phyloP scores from a whole-genome alignment of 2,888 invertebrate species.

The Orthonevra nobilis region DNA sequence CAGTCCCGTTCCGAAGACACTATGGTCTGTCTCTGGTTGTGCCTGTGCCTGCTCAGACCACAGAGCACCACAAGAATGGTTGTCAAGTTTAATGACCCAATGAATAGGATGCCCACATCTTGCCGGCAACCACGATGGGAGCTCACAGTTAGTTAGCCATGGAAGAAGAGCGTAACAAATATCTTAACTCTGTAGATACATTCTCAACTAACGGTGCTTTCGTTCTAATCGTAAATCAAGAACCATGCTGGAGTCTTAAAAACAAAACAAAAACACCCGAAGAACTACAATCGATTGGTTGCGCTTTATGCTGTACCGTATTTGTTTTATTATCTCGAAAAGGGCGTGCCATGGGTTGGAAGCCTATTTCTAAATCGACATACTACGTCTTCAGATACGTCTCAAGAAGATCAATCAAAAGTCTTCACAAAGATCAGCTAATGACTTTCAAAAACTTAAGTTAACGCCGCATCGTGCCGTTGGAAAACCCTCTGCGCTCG shows the following conservation, averaged over 20 bases:
- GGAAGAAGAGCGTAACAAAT: conserved; percentile 24
- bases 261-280: no score
- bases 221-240: conserved; percentile 69
- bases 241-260: conserved; percentile 45
- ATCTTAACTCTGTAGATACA: conserved; percentile 21
- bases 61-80: conserved; percentile 23
- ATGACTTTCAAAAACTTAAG: no score
- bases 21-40: conserved; percentile 36
- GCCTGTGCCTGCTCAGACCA: neutral
- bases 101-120: conserved; percentile 60
- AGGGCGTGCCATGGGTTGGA: no score
- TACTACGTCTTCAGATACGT: no score
- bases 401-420: no score
- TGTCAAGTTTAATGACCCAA: conserved; percentile 65
- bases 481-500: no score
- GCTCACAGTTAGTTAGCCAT: conserved; percentile 40
- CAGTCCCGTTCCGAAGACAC: conserved; percentile 64
- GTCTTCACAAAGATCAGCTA: no score
- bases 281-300: no score
- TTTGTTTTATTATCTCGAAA: no score
- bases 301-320: no score
- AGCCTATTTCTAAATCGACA: no score
- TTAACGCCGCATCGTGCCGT: no score
- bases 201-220: conserved; percentile 66
- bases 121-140: conserved; percentile 12